A percentile compares a stretch with the other conserved stretches of the same genome.
phyloP scores from a whole-genome alignment of 2,888 invertebrate species.

The Abrostola triplasia region DNA sequence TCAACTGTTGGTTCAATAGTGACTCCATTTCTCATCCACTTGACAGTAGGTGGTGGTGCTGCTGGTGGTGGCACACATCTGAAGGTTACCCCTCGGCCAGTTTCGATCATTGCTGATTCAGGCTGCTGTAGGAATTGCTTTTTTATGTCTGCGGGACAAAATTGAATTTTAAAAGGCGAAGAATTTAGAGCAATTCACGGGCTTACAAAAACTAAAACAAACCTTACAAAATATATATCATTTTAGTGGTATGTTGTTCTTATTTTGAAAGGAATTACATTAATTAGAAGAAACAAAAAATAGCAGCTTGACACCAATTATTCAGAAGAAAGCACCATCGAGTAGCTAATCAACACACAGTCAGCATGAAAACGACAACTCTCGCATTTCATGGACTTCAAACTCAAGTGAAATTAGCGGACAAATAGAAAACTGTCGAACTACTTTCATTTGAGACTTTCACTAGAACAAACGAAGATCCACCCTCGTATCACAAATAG shows the following conservation, averaged over 20 bases:
- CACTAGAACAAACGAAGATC: constrained; percentile 57
- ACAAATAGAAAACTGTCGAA: constrained; percentile 47
- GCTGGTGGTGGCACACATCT: constrained; percentile 96
- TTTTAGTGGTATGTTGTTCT: too few species aligned
- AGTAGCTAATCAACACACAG: constrained; percentile 3
- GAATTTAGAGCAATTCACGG: neutral
- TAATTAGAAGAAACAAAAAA: neutral
- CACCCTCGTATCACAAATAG: constrained; percentile 70
- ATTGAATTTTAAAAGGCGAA: constrained; percentile 8
- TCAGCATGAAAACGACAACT: constrained; percentile 37
- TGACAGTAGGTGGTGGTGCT: constrained; percentile 94
- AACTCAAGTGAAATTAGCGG: constrained; percentile 46
- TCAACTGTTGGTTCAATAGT: constrained; percentile 94
- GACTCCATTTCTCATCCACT: constrained; percentile 94
- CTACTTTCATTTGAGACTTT: constrained; percentile 46
- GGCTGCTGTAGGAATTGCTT: constrained; percentile 96
- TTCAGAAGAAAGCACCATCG: constrained; percentile 6
- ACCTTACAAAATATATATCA: too few species aligned
- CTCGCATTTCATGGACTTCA: constrained; percentile 31
- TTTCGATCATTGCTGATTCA: constrained; percentile 93
- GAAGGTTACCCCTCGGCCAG: constrained; percentile 94
- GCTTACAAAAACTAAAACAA: too few species aligned
- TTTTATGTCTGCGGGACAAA: constrained; percentile 91
- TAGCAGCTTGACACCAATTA: neutral
- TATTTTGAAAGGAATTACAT: too few species aligned